Conservation (phyloP, 2,888 invertebrate species). For the Toxonevra muliebris region DNA sequence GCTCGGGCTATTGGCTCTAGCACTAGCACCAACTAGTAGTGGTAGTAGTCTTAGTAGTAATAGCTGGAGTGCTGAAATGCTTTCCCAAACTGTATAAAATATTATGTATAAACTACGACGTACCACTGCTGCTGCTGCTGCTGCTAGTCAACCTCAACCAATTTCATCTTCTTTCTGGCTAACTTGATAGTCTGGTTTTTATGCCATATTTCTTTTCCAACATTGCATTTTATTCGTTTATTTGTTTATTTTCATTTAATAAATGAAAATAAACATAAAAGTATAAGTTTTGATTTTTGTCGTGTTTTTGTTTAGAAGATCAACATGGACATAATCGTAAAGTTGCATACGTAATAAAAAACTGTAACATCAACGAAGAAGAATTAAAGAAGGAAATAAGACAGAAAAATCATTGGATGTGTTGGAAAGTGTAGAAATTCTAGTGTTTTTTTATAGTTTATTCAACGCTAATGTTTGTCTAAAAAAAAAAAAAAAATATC, state of each 20-base stretch:
- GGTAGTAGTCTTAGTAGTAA: too few relatives aligned
- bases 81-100: constrained; percentile 17
- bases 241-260: constrained; percentile 3
- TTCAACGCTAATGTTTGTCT: too few relatives aligned
- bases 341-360: not conserved
- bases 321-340: not conserved
- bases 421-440: too few relatives aligned
- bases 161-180: constrained; percentile 27
- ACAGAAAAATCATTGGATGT: too few relatives aligned
- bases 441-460: too few relatives aligned
- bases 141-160: not conserved
- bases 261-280: not conserved
- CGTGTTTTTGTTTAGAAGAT: not conserved
- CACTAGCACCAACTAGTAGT: too few relatives aligned
- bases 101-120: too few relatives aligned
- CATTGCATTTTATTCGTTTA: constrained; percentile 24
- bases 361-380: not conserved
- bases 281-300: constrained; percentile 1
- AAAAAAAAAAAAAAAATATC: too few relatives aligned
- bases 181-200: constrained; percentile 36
- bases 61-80: not conserved
- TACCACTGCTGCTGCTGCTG: too few relatives aligned
- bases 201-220: constrained; percentile 26
- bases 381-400: not conserved
- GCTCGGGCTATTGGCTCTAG: too few relatives aligned